Evolutionary conservation across 2,797 vertebrate species (phyloP), one percentile per base, ranked within the genome.

Genomic region (Philypnodon macrostomus): DNA sequence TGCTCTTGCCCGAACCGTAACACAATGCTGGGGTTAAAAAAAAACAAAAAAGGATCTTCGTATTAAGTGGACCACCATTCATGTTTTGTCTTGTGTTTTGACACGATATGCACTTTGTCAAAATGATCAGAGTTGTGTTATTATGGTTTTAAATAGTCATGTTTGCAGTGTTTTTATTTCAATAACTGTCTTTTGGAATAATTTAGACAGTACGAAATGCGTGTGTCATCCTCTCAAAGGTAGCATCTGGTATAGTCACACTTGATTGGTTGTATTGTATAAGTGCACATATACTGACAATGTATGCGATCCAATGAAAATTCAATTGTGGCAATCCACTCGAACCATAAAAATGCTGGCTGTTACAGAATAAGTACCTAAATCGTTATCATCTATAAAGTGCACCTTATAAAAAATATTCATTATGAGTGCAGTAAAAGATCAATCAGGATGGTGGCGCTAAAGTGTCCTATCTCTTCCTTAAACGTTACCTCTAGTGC

Each of bases 401-500:
- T 69, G 68, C 67, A 79, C 82, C 73, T 88, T 87, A 75, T 79
- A 38, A 47, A 23, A 66, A 48, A 56, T 40, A 39, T 53, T 47
- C 33, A 66, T 72, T 63, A 46, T 64, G 35, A 58, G 69, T 64
- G 61, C 52, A 46, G 66, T 60, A 67, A 39, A 59, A 66, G n/a
- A 56, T 10, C 37, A 54, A 79, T 75, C 62, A 71, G 67, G 67
- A 83, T 74, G 47, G 39, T 64, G 70, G 73, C 57, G 70, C 73
- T 63, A 73, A 74, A 68, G 73, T 84, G 80, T 87, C 78, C 71
- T 67, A 61, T 81, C 62, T 83, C 80, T 75, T 84, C 73, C 75
- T 64, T 67, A 67, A 80, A 83, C 79, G 68, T 81, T 79, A 88
- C 81, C 80, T 87, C 84, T 77, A 60, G 73, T 80, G 75, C 33